Percentiles rank a stretch among this genome's conserved stretches.
These are phyloP conservation scores for Microchirus variegatus DNA, from an alignment of 2,797 vertebrate species.

Conservation along the genomic window DNA sequence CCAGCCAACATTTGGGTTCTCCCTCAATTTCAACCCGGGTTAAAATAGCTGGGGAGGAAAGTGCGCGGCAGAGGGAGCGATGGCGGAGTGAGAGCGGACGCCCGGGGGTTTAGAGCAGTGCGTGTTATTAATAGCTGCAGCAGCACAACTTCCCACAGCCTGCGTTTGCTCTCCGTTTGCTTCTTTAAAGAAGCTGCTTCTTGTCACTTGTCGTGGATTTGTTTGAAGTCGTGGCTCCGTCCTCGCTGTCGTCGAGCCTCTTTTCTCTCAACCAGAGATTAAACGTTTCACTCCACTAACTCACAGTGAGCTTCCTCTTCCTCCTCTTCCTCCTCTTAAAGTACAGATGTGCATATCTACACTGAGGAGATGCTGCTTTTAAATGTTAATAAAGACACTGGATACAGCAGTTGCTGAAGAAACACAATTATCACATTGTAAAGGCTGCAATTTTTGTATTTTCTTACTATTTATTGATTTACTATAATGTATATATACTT, in stretches of 20 bases:
- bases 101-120: conserved; percentile 89
- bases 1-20: conserved; percentile 90
- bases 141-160: conserved; percentile 85
- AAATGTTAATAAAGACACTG: no score
- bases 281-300: conserved; percentile 80
- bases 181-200: conserved; percentile 86
- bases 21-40: conserved; percentile 86
- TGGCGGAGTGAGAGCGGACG: conserved; percentile 75
- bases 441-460: no score
- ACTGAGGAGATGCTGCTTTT: no score
- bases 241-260: conserved; percentile 68
- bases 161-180: conserved; percentile 59
- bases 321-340: no score
- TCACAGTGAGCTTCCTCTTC: conserved; percentile 15
- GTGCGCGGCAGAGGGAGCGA: conserved; percentile 81
- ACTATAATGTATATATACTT: no score
- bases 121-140: conserved; percentile 91
- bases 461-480: no score
- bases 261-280: conserved; percentile 81
- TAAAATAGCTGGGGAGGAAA: conserved; percentile 87
- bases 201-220: conserved; percentile 85
- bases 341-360: no score
- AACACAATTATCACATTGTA: no score
- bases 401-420: no score
- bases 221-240: conserved; percentile 87